Conservation (phyloP, 2,888 invertebrate genomes). For the Seira ritae region DNA sequence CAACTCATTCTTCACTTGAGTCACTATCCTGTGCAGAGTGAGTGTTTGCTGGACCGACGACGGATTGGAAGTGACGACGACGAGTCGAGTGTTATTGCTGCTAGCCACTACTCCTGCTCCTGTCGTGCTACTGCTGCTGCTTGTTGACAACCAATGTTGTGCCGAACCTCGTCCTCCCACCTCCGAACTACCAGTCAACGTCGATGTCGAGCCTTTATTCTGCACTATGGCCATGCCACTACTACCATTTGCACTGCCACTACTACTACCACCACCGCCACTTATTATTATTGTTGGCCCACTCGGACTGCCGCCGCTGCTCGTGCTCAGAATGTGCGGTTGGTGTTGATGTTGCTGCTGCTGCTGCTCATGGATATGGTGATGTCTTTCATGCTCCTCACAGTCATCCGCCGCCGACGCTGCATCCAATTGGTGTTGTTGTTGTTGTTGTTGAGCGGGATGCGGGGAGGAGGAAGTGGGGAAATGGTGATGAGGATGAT, state of each 20-base stretch:
- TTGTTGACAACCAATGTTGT: slow-evolving; percentile 59
- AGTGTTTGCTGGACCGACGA: slow-evolving; percentile 64
- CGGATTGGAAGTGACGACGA: slow-evolving; percentile 66
- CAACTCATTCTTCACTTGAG: slow-evolving; percentile 57
- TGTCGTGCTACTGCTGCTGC: too few species aligned
- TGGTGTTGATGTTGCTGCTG: too few species aligned
- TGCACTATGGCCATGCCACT: slow-evolving; percentile 45
- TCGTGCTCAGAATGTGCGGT: slow-evolving; percentile 38
- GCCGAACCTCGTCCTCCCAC: slow-evolving; percentile 53
- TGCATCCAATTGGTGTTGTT: slow-evolving; percentile 34
- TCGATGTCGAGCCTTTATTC: slow-evolving; percentile 41
- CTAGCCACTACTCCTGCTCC: slow-evolving; percentile 14
- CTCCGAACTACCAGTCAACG: slow-evolving; percentile 48
- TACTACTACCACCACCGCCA: slow-evolving; percentile 27
- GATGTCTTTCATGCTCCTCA: slow-evolving; percentile 57
- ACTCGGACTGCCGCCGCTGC: slow-evolving; percentile 32
- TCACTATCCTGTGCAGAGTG: slow-evolving; percentile 61
- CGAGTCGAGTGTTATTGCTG: slow-evolving; percentile 60
- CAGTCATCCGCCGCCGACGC: slow-evolving; percentile 13
- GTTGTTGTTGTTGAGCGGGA: slow-evolving; percentile 34
- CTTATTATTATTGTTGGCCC: slow-evolving; percentile 51
- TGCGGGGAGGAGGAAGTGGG: slow-evolving; percentile 7
- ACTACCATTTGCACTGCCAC: slow-evolving; percentile 39
- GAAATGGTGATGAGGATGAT: slow-evolving; percentile 18
- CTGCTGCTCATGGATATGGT: slow-evolving; percentile 47